Evolutionary conservation across 1,140 invertebrate genomes (phyloP).

Genomic region (Atta cephalotes): DNA sequence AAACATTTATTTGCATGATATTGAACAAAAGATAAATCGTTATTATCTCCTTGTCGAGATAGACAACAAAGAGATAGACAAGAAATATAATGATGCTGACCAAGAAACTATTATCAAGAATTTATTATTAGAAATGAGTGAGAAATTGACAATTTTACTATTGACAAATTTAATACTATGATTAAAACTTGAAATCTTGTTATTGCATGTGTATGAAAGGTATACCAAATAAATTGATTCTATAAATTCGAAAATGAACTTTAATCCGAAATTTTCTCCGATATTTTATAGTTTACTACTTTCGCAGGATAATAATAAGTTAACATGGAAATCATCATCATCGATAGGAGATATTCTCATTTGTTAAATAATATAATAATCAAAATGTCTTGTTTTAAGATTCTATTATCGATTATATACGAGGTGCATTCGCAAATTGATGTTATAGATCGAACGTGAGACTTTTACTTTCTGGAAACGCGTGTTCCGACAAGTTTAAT

Average conservation of each 20-base stretch:
- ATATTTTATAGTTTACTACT: neutral
- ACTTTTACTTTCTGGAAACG: slow-evolving; percentile 25
- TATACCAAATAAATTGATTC: neutral
- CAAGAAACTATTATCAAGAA: neutral
- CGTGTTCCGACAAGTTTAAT: neutral
- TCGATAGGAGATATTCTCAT: neutral
- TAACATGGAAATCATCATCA: neutral
- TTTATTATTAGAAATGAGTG: neutral
- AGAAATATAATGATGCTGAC: neutral
- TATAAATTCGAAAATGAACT: neutral
- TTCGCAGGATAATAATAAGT: neutral
- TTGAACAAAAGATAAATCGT: neutral
- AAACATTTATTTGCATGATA: slow-evolving; percentile 14
- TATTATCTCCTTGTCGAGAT: neutral
- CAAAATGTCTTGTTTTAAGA: neutral
- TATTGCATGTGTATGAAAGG: neutral
- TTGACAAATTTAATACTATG: neutral
- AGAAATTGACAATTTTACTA: neutral
- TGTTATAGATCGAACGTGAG: neutral
- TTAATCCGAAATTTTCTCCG: neutral
- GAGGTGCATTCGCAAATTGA: neutral
- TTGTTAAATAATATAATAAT: neutral
- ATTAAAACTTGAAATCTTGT: neutral
- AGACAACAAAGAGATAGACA: neutral
- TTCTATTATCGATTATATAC: neutral